Evolutionary conservation across 2,888 invertebrate genomes (phyloP).

Genomic region (Chalcosyrphus nemorum): DNA sequence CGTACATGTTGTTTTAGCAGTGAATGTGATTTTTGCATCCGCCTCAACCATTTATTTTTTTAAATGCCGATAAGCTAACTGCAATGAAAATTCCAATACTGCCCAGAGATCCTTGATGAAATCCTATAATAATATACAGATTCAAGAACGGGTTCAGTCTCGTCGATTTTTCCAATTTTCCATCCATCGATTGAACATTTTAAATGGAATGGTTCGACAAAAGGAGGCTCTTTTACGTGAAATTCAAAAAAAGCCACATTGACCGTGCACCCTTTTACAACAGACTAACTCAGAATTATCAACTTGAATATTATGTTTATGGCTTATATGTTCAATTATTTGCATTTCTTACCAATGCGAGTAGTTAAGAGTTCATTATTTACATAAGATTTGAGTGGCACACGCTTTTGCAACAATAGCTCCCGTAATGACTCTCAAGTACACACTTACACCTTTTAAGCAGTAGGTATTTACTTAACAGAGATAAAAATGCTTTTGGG

Average conservation of each 20-base stretch:
- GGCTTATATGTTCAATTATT: background rate
- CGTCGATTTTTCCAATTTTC: too few relatives aligned
- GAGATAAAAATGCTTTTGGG: background rate
- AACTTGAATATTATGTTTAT: too few relatives aligned
- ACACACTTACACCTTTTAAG: background rate
- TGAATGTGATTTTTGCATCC: slow-evolving; percentile 30
- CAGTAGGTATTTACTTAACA: background rate
- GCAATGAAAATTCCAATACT: background rate
- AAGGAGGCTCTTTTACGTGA: too few relatives aligned
- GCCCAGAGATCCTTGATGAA: background rate
- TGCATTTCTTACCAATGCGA: background rate
- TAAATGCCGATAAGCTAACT: slow-evolving; percentile 7
- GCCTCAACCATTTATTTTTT: slow-evolving; percentile 4
- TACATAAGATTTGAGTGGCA: background rate
- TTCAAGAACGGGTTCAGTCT: background rate
- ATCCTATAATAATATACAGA: background rate
- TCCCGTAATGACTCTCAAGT: background rate
- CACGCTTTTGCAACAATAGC: background rate
- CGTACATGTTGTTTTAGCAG: slow-evolving; percentile 32
- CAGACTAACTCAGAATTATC: too few relatives aligned
- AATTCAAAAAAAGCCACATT: too few relatives aligned
- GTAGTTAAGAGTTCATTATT: background rate
- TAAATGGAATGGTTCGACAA: too few relatives aligned
- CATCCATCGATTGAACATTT: too few relatives aligned
- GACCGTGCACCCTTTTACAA: background rate